Base-by-base conservation (phyloP, 2,113 vertebrate species). In the Crotalus viridis region DNA sequence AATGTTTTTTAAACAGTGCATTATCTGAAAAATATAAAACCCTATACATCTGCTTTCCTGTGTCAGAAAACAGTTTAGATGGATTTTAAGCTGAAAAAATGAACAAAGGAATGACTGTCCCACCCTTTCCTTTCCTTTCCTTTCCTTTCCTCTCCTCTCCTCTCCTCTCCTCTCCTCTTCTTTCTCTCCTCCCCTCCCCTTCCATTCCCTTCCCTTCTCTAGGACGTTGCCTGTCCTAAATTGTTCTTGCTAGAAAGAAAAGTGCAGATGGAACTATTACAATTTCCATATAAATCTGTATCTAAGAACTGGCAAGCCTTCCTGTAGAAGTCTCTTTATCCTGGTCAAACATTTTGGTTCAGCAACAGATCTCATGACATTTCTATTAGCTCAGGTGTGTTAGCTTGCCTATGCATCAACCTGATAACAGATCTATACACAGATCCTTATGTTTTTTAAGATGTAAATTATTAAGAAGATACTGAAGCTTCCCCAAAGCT, bases 381-480 rank as follows among this genome's bases (percentile, higher is more conserved):
- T 55, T n/a, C 10, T 26, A 26, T 3, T 24, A n/a, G 57, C 12
- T 64, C 39, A 39, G 39, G 39, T 39, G 39, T 39, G 39, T 39
- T 39, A 39, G 57, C 12, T 64, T 43, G 57, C 12, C 39, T 17
- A 28, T 28, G 15, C 19, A 12, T 54, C 19, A 46, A 39, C 5
- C 22, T 39, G 48, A 81, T 21, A 24, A 39, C 1, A 12, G 19
- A 51, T 21, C 89, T n/a, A 46, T 10, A 21, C 64, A 81, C 5
- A 7, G 0, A 21, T 7, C n/a, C 43, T n/a, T 39, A 93, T 89
- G 89, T 89, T 89, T 89, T 87, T 90, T 92, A 94, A 92, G 95
- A 95, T 56, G 91, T 95, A 95, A 96, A 95, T 93, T 93, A 94
- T 94, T 95, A 95, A 95, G 85, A 21, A 22, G 59, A 88, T 56